Evolutionary conservation across 1,140 invertebrate genomes (phyloP).

Genomic region (Goniozus legneri): DNA sequence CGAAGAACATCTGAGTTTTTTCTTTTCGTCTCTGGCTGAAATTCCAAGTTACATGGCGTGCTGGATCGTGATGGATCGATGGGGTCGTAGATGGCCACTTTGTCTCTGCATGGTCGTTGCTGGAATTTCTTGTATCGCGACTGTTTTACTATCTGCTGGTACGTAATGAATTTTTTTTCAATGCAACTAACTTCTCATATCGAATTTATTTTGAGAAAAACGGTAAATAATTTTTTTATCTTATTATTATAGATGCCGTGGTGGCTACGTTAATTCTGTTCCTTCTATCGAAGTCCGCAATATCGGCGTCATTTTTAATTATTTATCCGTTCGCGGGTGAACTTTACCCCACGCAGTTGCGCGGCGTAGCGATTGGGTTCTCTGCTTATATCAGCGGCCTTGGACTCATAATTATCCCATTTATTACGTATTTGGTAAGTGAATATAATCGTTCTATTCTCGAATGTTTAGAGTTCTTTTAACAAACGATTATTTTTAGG

Average conservation of each 20-base stretch:
- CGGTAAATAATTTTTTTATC: constrained; percentile 6
- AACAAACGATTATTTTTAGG: constrained; percentile 54
- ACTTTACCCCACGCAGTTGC: constrained; percentile 80
- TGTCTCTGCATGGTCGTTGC: constrained; percentile 79
- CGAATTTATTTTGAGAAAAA: background rate
- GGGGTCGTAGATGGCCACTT: constrained; percentile 79
- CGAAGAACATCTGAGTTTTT: constrained; percentile 82
- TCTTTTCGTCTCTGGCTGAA: constrained; percentile 78
- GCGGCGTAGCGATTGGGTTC: constrained; percentile 83
- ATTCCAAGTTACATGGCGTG: constrained; percentile 80
- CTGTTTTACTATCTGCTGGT: constrained; percentile 73
- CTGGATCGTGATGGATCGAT: constrained; percentile 81
- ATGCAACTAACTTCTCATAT: background rate
- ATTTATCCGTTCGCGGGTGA: constrained; percentile 90
- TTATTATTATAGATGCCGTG: constrained; percentile 69
- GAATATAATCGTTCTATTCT: constrained; percentile 4
- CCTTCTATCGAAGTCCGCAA: constrained; percentile 82
- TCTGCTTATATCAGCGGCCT: constrained; percentile 84
- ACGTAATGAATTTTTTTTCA: constrained; percentile 26
- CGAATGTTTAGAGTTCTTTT: background rate
- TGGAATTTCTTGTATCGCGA: constrained; percentile 76
- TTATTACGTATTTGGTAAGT: constrained; percentile 83
- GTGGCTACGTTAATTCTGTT: constrained; percentile 72
- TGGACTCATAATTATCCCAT: constrained; percentile 84
- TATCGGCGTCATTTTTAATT: constrained; percentile 86